Base-by-base conservation (phyloP, 2,797 vertebrate species). In the Lepus oiostolus region DNA sequence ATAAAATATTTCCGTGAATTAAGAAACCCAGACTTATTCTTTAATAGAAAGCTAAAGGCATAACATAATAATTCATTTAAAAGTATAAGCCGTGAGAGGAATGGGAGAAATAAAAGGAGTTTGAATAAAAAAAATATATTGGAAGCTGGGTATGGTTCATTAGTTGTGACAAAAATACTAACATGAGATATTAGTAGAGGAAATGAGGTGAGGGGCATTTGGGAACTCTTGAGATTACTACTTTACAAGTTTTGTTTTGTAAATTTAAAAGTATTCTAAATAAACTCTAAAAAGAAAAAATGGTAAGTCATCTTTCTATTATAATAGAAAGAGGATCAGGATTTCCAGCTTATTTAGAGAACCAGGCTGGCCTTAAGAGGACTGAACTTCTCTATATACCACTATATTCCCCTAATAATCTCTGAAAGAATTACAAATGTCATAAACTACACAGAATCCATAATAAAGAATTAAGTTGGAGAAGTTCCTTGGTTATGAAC, bases 1-100 rank as follows among this genome's bases (percentile, higher is more conserved):
- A 30, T 65, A 84, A 94, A 93, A 84, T 83, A 94, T 50, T 91
- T 86, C 93, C 84, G 89, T 68, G 14, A 84, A 76, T 76, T 50
- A 86, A 96, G 19, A 94, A 71, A 95, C 17, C 7, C 88, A 63
- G n/a, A 38, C 54, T 86, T 70, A 71, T 63, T 91, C 30, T 82
- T 86, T 81, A 77, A 22, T 26, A 87, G 14, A 13, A 62, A 91
- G 74, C 50, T 79, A 93, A 92, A 71, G 6, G 72, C 22, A 80
- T 76, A 79, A 77, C 35, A 80, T 68, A 88, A 87, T 52, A 75
- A 76, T 60, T 76, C 75, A 83, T 75, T 96, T 24, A 74, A 93
- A 42, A 42, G 5, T 42, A 42, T 42, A 42, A 42, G 38, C 38
- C 5, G 6, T 58, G 54, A 14, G 54, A 58, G 54, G 54, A 3